Conservation (phyloP, 2,888 invertebrate species). For the Chaitophorus viminalis region DNA sequence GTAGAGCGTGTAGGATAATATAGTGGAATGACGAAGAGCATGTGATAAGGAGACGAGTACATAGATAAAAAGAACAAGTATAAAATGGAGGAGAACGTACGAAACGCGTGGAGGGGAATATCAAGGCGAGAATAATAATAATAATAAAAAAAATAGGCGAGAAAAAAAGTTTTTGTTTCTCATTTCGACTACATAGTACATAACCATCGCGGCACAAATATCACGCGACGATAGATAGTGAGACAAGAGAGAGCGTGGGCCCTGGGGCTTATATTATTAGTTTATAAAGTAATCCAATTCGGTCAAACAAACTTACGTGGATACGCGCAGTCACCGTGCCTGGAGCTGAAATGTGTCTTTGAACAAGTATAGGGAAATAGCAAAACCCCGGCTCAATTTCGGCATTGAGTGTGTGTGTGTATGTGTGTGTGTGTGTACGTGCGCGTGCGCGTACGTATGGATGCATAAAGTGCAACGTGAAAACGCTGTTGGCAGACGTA, state of each 20-base stretch:
- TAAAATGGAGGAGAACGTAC: neutral
- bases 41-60: neutral
- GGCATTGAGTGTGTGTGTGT: neutral
- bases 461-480: conserved; percentile 14
- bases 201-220: neutral
- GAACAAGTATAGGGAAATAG: conserved; percentile 54
- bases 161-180: conserved; percentile 36
- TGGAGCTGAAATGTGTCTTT: conserved; percentile 44
- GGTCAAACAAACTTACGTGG: conserved; percentile 46
- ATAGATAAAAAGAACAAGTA: neutral
- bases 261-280: conserved; percentile 54
- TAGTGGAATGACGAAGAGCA: neutral
- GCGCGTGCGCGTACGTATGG: neutral
- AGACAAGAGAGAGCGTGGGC: neutral
- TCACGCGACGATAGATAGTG: neutral
- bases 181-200: neutral
- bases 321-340: neutral
- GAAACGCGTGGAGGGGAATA: neutral
- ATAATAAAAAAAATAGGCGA: neutral
- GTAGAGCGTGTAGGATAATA: neutral
- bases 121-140: neutral
- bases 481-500: conserved; percentile 5
- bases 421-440: neutral
- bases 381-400: conserved; percentile 28
- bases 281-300: conserved; percentile 61